Evolutionary conservation across 2,797 vertebrate genomes (phyloP), one percentile per base, ranked within the genome.

Genomic region (Acrocephalus scirpaceus): DNA sequence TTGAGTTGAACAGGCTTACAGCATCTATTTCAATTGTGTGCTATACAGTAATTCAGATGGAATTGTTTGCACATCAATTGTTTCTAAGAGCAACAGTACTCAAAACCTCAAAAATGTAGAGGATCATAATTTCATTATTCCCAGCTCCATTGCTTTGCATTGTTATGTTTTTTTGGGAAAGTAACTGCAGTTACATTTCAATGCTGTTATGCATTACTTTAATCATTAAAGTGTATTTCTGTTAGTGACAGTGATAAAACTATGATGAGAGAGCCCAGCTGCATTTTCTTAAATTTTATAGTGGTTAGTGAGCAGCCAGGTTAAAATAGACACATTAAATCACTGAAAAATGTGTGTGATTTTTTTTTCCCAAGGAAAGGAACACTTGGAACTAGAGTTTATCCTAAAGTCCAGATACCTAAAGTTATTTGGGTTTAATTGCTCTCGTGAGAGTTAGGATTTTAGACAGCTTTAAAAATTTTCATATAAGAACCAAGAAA

Each of bases 41-140:
- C 11, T 86, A 18, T 40, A 25, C 10, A 54, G n/a, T 61, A 76
- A 77, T 79, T 91, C 60, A 79, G 40, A 54, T 25, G 30, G 16
- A 79, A 88, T 62, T 81, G 54, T 88, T 95, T 89, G 69, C 0
- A 0, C 54, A 65, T 88, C 62, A 73, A 2, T 81, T 67, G 25
- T 89, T 96, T 92, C 74, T 86, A 79, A 86, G 56, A 76, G 42
- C 23, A 86, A 83, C 27, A 77, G 56, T 65, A 65, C 48, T 81
- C 47, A 50, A 95, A 76, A 56, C n/a, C 26, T 77, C 50, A 92
- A 75, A 70, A 92, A 90, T 16, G 32, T 21, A 12, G 44, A 93
- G 50, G 34, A 88, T 78, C 29, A 27, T 30, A 48, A 62, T 67
- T 90, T 66, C 58, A 32, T 91, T 91, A 67, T 86, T 90, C 47